Base-by-base conservation (phyloP, 2,888 invertebrate genomes). In the Hirudinaria manillensis region DNA sequence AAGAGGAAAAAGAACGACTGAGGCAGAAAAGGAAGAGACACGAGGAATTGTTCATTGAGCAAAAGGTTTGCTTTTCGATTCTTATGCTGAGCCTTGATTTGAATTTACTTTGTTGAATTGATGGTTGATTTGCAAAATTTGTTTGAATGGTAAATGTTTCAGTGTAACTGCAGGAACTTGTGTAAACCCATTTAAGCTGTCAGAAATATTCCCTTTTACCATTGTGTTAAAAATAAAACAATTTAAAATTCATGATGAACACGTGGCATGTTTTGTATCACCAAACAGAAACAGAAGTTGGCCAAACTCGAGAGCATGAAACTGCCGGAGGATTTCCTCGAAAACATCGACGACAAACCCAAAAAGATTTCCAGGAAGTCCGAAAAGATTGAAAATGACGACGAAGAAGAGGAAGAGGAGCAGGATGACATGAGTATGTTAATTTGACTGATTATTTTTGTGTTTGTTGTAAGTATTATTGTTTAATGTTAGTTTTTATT, bases 31-130 rank as follows among this genome's bases (percentile, higher is more conserved):
- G 73, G n/a, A 73, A 73, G 45, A 34, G 21, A 24, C 55, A 55
- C 24, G 73, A 73, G 10, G 55, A 73, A 65, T 36, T 73, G 27
- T 73, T 36, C 24, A 65, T 61, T 27, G 36, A 61, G n/a, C 73
- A 73, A 55, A 73, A 73, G 27, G 73, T 73, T n/a, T 2, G n/a
- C 45, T n/a, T 1, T 70, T 53, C n/a, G 38, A 10, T 29, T 45
- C 16, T 70, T 1, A n/a, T 70, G 29, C 27, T 70, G 70, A n/a
- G 66, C 13, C 13, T 34, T 70, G 13, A 6, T 70, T 27, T 2
- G n/a, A 34, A 16, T 51, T 16, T 19, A 2, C 10, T n/a, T 21
- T 45, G 32, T 10, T 24, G 24, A 1, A 4, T 70, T 36, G n/a
- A 34, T 45, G 61, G 24, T 27, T 36, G 56, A 13, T 61, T n/a